Conservation (phyloP, 2,888 invertebrate species). For the Cataglyphis livida region DNA sequence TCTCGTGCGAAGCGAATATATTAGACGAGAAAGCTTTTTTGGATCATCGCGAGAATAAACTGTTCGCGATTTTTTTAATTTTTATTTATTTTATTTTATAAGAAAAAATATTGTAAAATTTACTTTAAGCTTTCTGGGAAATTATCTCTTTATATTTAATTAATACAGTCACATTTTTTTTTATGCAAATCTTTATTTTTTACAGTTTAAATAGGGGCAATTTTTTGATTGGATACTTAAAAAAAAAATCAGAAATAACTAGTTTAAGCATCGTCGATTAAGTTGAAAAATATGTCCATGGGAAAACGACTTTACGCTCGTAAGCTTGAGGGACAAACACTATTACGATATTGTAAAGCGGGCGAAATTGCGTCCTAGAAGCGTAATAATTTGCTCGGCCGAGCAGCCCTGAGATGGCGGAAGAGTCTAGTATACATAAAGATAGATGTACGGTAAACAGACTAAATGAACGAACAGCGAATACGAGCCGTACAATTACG, state of each 20-base stretch:
- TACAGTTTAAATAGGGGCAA: neutral
- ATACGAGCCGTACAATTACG: neutral
- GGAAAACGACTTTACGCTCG: constrained; percentile 51
- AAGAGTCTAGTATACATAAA: constrained; percentile 61
- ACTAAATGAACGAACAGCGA: neutral
- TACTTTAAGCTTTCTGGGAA: neutral
- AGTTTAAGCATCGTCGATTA: constrained; percentile 37
- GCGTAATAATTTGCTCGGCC: constrained; percentile 74
- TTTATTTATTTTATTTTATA: neutral
- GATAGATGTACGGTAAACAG: constrained; percentile 3
- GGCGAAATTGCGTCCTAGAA: constrained; percentile 68
- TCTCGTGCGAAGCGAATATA: constrained; percentile 3
- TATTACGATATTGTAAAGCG: constrained; percentile 51
- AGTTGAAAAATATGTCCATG: constrained; percentile 31
- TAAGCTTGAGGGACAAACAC: constrained; percentile 46
- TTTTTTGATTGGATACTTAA: constrained; percentile 4
- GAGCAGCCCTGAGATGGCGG: constrained; percentile 65
- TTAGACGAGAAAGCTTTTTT: neutral
- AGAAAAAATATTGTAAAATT: constrained; percentile 24
- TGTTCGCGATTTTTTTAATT: neutral
- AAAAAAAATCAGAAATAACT: constrained; percentile 4
- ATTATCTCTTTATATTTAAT: neutral
- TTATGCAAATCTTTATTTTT: neutral
- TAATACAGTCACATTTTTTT: neutral
- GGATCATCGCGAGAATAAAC: neutral